Base-by-base conservation (phyloP, 2,888 invertebrate genomes). In the Orgyia antiqua region DNA sequence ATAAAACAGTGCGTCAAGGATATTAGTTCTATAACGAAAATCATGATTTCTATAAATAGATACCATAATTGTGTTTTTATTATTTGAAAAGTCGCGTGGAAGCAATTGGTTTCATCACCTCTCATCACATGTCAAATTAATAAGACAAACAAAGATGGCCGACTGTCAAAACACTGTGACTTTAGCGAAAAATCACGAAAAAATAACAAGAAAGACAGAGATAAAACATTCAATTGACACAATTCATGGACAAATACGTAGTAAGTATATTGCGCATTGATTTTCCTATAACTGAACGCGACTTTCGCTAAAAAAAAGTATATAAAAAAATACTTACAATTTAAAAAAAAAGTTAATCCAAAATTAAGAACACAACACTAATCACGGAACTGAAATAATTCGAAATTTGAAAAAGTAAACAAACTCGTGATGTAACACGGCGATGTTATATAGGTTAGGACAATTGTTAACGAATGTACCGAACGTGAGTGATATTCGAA, bases 351-450 rank as follows among this genome's bases (percentile, higher is more conserved):
- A 23, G 4, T 15, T 10, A 23, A 10, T 23, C 10, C 11, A 23
- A 23, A 10, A 10, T 2, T 9, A 4, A 9, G 9, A 9, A 20
- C 4, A 4, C 8, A 20, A 2, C 20, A 20, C 9, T 20, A 9
- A 10, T 23, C 6, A 15, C 15, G 15, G 4, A 15, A 6, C 6
- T 15, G 15, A 4, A 15, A 15, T 4, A 15, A 15, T 4, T 27
- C 11, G 11, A 13, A 10, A 24, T 13, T 23, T 9, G 10, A 10
- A 10, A 5, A 33, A 24, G 12, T 24, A 33, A 23, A 21, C 27
- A 24, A 33, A 28, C 13, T 17, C 27, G 27, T 17, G 9, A 10
- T 21, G 27, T 21, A 9, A 19, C 24, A 28, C 33, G n/a, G n/a
- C n/a, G n/a, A n/a, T n/a, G n/a, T n/a, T n/a, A n/a, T n/a, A n/a